Base-by-base conservation (phyloP, 2,888 invertebrate species). In the Limenitis arthemis region DNA sequence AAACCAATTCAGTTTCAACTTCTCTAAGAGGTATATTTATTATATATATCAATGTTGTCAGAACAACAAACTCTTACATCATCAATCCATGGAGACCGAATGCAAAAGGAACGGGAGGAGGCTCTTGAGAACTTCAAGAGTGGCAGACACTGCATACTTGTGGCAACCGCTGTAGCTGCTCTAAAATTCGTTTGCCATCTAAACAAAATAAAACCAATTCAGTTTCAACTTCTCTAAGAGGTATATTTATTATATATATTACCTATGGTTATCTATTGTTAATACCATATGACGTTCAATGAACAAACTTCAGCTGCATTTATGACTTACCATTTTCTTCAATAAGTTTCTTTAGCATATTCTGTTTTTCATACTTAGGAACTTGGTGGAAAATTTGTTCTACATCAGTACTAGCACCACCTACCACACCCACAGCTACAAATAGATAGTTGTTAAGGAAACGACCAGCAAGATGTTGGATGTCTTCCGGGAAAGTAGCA, bases 401-500 rank as follows among this genome's bases (percentile, higher is more conserved):
- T 0, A 99, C 97, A 75, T 99, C 98, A 0, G 91, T 75, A 66
- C 96, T 97, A 6, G 98, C 98, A 1, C 96, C 95, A 0, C 99
- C 99, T 0, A 99, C 93, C 8, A 94, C 91, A 40, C 98, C 99
- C 12, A 98, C 93, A 0, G 94, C 90, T 6, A 98, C 88, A 70
- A 97, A 98, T n/a, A 96, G 70, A 70, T 98, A 97, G 63, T 84
- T 77, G 58, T 88, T 85, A 11, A 98, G 80, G 73, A 94, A 97
- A 46, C 92, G 89, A 0, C 89, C 89, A 0, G 97, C 96, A 59
- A 97, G 77, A 41, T 88, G 88, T 76, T 98, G 98, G 66, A 99
- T 99, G 73, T 98, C 98, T 72, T 97, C 96, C 0, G 99, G 99
- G 86, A 99, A 99, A 9, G 99, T 99, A 4, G 99, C 99, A 11